Base-by-base conservation (phyloP, 2,888 invertebrate genomes). In the Drosophila rellima region DNA sequence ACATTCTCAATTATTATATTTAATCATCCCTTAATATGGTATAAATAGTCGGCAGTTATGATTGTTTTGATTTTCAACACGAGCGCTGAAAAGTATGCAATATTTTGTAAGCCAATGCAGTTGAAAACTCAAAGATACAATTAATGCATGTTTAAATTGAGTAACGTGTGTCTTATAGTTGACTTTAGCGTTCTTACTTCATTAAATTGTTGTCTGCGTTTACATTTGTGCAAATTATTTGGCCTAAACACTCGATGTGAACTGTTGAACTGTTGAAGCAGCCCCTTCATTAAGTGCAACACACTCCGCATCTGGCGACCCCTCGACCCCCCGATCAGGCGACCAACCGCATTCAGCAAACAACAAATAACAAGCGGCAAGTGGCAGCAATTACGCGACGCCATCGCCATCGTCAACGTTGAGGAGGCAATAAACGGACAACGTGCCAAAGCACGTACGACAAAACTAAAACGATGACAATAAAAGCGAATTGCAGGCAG, bases 391-490 rank as follows among this genome's bases (percentile, higher is more conserved):
- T 83, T 88, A 83, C 78, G 80, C 79, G 76, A 66, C 68, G 68
- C 40, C 20, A 23, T 48, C n/a, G 39, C 20, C 54, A 48, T 57
- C 39, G 50, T 50, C 18, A 59, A 57, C 45, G 52, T 75, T 68
- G 80, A 57, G 26, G 26, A 26, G 74, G 80, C 86, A 82, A 71
- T 78, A 88, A 84, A 88, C 73, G 86, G 76, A 85, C 83, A 75
- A 85, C 71, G 86, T 75, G 88, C 83, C 78, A 86, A 72, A 74
- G 84, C 88, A 88, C 84, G 84, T 88, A 83, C 86, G 86, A 88
- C 85, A 82, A 82, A 85, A 76, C 83, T 79, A 68, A 85, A 82
- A 77, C 80, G 83, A 88, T 83, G 83, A 83, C 88, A 88, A 83
- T 83, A 83, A 83, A 83, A 85, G 63, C 79, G 79, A 81, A 84